These are phyloP conservation scores for Clytia hemisphaerica DNA, from an alignment of 30 jellyfish, hydroid and myxozoan genomes.

Conservation along the genomic window DNA sequence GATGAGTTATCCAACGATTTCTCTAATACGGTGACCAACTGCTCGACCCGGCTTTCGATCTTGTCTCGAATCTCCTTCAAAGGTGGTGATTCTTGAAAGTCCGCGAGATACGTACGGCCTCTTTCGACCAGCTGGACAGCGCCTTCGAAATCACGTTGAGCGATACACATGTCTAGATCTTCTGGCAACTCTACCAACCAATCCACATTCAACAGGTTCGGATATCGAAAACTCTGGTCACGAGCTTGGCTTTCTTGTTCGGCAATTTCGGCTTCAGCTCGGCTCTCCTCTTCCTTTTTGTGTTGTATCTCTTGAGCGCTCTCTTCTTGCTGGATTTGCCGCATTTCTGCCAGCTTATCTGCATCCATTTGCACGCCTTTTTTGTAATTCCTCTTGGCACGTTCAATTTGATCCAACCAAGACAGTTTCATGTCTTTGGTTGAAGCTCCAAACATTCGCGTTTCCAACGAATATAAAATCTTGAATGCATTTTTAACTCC, in stretches of 20 bases:
- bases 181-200: constrained; percentile 95
- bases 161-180: constrained; percentile 93
- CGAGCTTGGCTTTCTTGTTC: neutral
- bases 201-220: constrained; percentile 77
- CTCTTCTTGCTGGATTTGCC: neutral
- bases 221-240: constrained; percentile 13
- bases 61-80: constrained; percentile 52
- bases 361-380: constrained; percentile 49
- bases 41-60: constrained; percentile 57
- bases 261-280: neutral
- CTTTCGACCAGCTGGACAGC: constrained; percentile 79
- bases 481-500: constrained; percentile 87
- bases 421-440: constrained; percentile 67
- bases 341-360: neutral
- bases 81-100: constrained; percentile 78
- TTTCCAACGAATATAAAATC: constrained; percentile 66
- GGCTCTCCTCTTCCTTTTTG: constrained; percentile 21
- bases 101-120: constrained; percentile 72
- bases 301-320: neutral
- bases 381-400: constrained; percentile 74
- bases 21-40: constrained; percentile 63
- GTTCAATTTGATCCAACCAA: constrained; percentile 85
- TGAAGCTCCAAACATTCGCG: constrained; percentile 89
- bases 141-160: constrained; percentile 83
- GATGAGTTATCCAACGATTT: constrained; percentile 82